phyloP scores from a whole-genome alignment of 2,113 vertebrate species.

The Murina feae region DNA sequence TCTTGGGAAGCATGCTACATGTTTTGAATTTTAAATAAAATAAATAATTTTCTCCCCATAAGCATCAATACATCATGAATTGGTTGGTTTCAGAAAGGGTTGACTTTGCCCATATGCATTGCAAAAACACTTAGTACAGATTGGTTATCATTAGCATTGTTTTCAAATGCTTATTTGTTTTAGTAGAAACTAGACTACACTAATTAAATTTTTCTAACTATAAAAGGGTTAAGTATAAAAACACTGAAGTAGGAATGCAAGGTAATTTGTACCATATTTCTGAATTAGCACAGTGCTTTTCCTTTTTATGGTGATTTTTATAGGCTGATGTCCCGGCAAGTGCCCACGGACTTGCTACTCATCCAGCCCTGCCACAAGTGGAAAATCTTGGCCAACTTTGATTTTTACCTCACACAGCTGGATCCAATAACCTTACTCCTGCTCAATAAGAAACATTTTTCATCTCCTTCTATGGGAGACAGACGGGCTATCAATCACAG shows the following conservation, averaged over 20 bases:
- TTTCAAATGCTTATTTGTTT: neutral
- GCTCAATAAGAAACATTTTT: conserved; percentile 1
- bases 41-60: neutral
- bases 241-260: neutral
- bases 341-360: neutral
- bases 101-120: neutral
- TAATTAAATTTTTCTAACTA: neutral
- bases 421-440: neutral
- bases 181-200: neutral
- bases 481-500: neutral
- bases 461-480: neutral
- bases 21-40: neutral
- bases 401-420: neutral
- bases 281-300: neutral
- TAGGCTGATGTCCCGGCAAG: neutral
- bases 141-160: neutral
- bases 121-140: neutral
- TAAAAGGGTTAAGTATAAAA: neutral
- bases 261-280: neutral
- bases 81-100: neutral
- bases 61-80: neutral
- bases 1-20: neutral
- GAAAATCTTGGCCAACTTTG: neutral
- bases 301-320: neutral
- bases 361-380: neutral